Percentiles rank a stretch among this genome's conserved stretches.
Conservation (phyloP, 1,140 invertebrate genomes). For the Monomorium pharaonis region DNA sequence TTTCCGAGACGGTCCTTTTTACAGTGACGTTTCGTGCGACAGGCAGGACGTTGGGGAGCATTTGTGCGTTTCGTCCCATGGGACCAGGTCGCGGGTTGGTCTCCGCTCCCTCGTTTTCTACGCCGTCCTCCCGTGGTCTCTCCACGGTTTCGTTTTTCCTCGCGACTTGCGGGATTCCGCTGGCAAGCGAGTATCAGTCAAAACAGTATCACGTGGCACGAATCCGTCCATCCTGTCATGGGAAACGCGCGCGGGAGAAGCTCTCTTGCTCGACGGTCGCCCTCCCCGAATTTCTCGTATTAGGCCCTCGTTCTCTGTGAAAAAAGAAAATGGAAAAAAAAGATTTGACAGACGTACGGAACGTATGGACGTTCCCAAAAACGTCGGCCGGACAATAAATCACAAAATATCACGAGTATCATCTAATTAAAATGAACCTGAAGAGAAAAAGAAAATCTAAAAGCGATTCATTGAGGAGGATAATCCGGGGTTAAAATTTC, state of each 20-base stretch:
- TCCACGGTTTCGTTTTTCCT: constrained; percentile 52
- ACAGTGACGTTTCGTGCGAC: constrained; percentile 49
- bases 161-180: background rate
- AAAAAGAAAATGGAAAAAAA: constrained; percentile 1
- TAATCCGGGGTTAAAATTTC: background rate
- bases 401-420: background rate
- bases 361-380: too few relatives aligned
- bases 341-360: background rate
- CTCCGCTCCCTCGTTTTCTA: background rate
- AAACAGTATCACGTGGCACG: constrained; percentile 65
- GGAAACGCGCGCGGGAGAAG: constrained; percentile 46
- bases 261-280: background rate
- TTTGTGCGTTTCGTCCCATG: constrained; percentile 21
- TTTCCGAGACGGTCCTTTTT: constrained; percentile 19
- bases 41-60: constrained; percentile 24
- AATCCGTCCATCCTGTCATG: constrained; percentile 60
- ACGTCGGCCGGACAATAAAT: constrained; percentile 8
- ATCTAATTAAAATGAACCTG: background rate
- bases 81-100: constrained; percentile 20
- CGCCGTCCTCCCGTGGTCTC: background rate
- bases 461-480: background rate
- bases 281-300: constrained; percentile 11
- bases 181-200: constrained; percentile 53
- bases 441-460: background rate
- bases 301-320: background rate